A percentile compares a stretch with the other conserved stretches of the same genome.
Evolutionary conservation across 2,797 vertebrate species (phyloP).

Genomic region (Sebastes oblongus): DNA sequence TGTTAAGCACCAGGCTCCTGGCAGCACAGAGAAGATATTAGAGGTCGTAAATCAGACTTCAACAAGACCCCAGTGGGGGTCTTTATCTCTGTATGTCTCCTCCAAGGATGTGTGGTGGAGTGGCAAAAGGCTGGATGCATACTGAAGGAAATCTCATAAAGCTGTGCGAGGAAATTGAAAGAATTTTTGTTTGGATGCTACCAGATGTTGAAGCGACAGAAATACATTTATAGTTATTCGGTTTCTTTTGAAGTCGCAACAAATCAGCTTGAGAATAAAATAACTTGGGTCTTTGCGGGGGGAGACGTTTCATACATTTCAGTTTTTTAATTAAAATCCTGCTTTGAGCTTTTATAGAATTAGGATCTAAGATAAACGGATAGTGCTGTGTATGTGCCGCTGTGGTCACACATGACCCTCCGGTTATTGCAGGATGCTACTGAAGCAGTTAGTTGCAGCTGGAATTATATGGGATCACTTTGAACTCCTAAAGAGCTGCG

Average conservation of each 20-base stretch:
- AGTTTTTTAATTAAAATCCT: not conserved
- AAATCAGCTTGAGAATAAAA: constrained; percentile 5
- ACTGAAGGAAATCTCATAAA: constrained; percentile 38
- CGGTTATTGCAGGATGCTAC: not conserved
- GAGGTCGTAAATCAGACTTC: constrained; percentile 72
- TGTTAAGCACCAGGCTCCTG: constrained; percentile 65
- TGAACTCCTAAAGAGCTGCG: constrained; percentile 22
- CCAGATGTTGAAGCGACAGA: constrained; percentile 28
- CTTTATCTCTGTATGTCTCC: constrained; percentile 54
- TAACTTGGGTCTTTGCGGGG: not conserved
- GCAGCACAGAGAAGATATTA: constrained; percentile 71
- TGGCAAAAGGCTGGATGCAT: constrained; percentile 23
- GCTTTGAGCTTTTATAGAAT: not conserved
- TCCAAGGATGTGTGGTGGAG: constrained; percentile 27
- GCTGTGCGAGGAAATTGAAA: constrained; percentile 20
- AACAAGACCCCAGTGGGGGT: constrained; percentile 61
- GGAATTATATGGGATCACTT: not conserved
- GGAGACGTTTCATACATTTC: not conserved
- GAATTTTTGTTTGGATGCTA: constrained; percentile 11
- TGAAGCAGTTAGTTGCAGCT: constrained; percentile 2
- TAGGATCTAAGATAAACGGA: not conserved
- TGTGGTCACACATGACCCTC: not conserved
- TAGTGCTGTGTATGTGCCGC: not conserved
- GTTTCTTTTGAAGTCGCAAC: constrained; percentile 15
- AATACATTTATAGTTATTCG: constrained; percentile 19